Evolutionary conservation across 1,140 invertebrate genomes (phyloP).

Genomic region (Drosophila sp.): DNA sequence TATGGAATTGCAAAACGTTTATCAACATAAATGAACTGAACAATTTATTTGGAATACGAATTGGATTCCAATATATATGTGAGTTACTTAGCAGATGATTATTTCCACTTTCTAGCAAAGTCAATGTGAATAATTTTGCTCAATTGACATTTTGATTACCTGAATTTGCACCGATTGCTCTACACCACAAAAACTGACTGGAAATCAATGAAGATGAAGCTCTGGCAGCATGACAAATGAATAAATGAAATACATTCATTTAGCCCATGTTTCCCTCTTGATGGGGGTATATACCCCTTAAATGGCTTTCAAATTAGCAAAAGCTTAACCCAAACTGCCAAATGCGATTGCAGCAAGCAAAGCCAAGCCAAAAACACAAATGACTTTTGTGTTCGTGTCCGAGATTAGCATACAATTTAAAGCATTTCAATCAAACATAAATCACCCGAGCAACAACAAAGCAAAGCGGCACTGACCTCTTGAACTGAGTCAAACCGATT

Average conservation of each 20-base stretch:
- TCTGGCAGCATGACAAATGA: constrained; percentile 40
- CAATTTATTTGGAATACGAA: too few species aligned
- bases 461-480: constrained; percentile 38
- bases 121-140: constrained; percentile 7
- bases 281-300: constrained; percentile 18
- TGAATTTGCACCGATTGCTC: neutral
- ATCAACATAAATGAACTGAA: too few species aligned
- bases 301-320: constrained; percentile 63
- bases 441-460: constrained; percentile 47
- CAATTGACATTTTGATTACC: constrained; percentile 10
- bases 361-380: constrained; percentile 48
- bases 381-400: constrained; percentile 47
- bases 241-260: constrained; percentile 11
- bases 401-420: constrained; percentile 76
- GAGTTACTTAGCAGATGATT: neutral
- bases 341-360: constrained; percentile 37
- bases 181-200: constrained; percentile 12
- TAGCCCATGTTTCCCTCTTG: neutral
- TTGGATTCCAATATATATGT: too few species aligned
- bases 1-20: too few species aligned
- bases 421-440: constrained; percentile 76
- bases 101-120: neutral
- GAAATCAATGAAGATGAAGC: neutral
- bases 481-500: constrained; percentile 20
- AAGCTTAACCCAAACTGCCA: constrained; percentile 45